These are phyloP conservation scores for Macrosiphum euphorbiae DNA, from an alignment of 2,888 invertebrate species.

Conservation along the genomic window DNA sequence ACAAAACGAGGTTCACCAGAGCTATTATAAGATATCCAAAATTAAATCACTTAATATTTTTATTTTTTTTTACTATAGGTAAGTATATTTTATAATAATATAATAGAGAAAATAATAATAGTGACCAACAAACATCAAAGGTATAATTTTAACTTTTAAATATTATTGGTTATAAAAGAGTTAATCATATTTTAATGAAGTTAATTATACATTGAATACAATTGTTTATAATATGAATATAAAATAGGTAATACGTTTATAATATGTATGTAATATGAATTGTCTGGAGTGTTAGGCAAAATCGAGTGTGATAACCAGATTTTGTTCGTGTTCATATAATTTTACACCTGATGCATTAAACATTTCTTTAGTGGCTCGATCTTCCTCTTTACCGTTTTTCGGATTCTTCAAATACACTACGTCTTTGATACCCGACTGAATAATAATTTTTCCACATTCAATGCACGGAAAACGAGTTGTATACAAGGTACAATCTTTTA, in stretches of 20 bases:
- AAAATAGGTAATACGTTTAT: too few species aligned
- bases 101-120: neutral
- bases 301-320: constrained; percentile 78
- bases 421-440: constrained; percentile 89
- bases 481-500: constrained; percentile 86
- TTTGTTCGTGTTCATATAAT: constrained; percentile 79
- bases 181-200: neutral
- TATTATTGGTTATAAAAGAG: neutral
- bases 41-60: neutral
- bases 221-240: constrained; percentile 62
- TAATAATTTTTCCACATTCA: constrained; percentile 96
- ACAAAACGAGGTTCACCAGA: neutral
- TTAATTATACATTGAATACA: neutral
- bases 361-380: constrained; percentile 85
- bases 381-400: constrained; percentile 82
- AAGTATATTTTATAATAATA: neutral
- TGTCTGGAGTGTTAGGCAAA: constrained; percentile 73
- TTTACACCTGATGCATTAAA: constrained; percentile 82
- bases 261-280: constrained; percentile 66
- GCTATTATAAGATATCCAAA: neutral
- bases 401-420: constrained; percentile 79
- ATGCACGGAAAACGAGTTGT: constrained; percentile 96
- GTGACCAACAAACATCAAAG: neutral
- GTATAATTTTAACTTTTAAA: neutral
- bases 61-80: neutral